Conservation (phyloP, 2,888 invertebrate genomes). For the Torymus aiolomorphi region DNA sequence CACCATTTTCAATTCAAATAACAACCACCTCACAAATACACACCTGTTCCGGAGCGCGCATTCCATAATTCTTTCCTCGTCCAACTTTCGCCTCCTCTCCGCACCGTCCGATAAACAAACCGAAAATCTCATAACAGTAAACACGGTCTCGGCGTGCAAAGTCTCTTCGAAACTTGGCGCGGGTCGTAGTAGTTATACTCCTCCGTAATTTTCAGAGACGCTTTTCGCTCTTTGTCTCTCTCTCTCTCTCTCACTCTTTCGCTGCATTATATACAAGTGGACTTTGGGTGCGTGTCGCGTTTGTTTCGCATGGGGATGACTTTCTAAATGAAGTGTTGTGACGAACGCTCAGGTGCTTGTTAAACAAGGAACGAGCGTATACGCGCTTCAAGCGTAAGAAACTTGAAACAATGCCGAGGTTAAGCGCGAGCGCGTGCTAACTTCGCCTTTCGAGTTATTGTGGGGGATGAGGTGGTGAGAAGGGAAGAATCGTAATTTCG, state of each 20-base stretch:
- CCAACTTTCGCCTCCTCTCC: not conserved
- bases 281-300: constrained; percentile 26
- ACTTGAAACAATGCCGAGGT: constrained; percentile 53
- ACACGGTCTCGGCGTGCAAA: not conserved
- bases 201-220: not conserved
- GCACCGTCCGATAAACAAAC: not conserved
- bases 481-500: constrained; percentile 34
- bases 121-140: not conserved
- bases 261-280: not conserved
- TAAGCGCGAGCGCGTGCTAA: not conserved
- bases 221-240: constrained; percentile 13
- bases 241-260: not conserved
- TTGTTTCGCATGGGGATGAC: constrained; percentile 38
- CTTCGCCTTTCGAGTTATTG: too few relatives aligned
- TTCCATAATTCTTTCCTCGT: constrained; percentile 4
- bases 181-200: not conserved
- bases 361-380: constrained; percentile 29
- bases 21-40: too few relatives aligned
- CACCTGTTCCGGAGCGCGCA: too few relatives aligned
- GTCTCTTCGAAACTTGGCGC: not conserved
- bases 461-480: too few relatives aligned
- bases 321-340: constrained; percentile 65
- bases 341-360: constrained; percentile 56
- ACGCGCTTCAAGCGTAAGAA: constrained; percentile 38
- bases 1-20: too few relatives aligned